These are phyloP conservation scores for Aphodius sticticus DNA, from an alignment of 2,888 invertebrate species.

Conservation along the genomic window DNA sequence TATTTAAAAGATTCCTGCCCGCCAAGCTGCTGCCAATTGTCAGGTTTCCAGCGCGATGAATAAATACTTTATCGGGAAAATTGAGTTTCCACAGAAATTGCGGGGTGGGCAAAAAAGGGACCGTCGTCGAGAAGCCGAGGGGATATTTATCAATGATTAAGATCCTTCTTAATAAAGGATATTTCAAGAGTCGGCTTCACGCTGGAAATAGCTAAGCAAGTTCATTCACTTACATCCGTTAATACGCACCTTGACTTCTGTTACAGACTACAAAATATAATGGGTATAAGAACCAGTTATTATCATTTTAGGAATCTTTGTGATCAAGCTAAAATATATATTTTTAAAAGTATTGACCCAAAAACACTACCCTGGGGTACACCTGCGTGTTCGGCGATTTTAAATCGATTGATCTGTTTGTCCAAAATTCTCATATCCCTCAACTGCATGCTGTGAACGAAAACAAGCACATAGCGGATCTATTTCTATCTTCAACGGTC, in stretches of 20 bases:
- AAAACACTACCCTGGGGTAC: no score
- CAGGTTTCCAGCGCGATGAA: slow-evolving; percentile 4
- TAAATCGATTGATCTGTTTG: not conserved
- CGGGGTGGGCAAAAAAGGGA: not conserved
- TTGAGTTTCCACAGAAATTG: not conserved
- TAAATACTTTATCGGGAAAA: not conserved
- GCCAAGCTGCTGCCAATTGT: not conserved
- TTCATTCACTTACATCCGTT: not conserved
- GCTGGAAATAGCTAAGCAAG: not conserved
- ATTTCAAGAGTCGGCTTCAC: not conserved
- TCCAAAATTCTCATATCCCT: not conserved
- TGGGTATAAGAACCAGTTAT: not conserved
- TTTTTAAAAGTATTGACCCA: no score
- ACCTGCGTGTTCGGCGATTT: not conserved
- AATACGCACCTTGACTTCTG: not conserved
- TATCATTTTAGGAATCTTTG: no score
- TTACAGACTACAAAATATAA: not conserved
- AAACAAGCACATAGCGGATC: not conserved
- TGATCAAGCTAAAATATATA: no score
- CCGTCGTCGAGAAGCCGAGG: not conserved
- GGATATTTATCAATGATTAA: not conserved
- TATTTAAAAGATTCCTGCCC: not conserved
- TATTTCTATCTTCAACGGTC: not conserved
- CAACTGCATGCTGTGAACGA: not conserved
- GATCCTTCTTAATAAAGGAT: not conserved